Percentiles rank a stretch among this genome's conserved stretches.
phyloP scores from a whole-genome alignment of 2,888 invertebrate species.

The Yponomeuta sedellus region DNA sequence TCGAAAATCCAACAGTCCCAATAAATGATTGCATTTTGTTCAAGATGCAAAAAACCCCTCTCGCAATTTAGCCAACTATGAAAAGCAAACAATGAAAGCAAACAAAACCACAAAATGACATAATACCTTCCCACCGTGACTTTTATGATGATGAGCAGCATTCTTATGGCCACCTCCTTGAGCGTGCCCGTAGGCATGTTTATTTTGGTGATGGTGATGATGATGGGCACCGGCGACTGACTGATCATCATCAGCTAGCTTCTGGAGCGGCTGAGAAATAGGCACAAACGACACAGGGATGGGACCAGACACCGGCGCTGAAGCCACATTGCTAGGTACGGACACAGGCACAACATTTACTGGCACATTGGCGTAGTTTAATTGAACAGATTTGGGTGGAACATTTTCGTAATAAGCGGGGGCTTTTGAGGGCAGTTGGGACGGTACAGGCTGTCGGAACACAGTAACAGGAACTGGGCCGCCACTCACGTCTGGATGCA shows the following conservation, averaged over 20 bases:
- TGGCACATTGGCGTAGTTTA: neutral
- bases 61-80: neutral
- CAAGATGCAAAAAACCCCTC: neutral
- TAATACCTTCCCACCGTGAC: constrained; percentile 72
- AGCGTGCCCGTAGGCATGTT: constrained; percentile 43
- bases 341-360: constrained; percentile 6
- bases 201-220: constrained; percentile 29
- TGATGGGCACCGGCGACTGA: constrained; percentile 37
- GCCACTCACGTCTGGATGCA: constrained; percentile 38
- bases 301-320: constrained; percentile 14
- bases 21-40: too few species aligned
- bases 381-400: neutral
- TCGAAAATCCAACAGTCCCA: neutral
- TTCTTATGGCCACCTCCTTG: constrained; percentile 74
- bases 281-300: constrained; percentile 29
- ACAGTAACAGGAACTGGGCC: constrained; percentile 29
- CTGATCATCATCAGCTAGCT: constrained; percentile 38
- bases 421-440: constrained; percentile 12
- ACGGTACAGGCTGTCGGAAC: constrained; percentile 23
- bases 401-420: neutral
- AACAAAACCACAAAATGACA: constrained; percentile 1
- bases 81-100: neutral
- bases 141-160: constrained; percentile 67
- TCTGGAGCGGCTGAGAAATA: constrained; percentile 25
- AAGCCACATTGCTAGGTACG: neutral